Evolutionary conservation across 2,113 vertebrate genomes (phyloP).

Genomic region (Lichenostomus cassidix): DNA sequence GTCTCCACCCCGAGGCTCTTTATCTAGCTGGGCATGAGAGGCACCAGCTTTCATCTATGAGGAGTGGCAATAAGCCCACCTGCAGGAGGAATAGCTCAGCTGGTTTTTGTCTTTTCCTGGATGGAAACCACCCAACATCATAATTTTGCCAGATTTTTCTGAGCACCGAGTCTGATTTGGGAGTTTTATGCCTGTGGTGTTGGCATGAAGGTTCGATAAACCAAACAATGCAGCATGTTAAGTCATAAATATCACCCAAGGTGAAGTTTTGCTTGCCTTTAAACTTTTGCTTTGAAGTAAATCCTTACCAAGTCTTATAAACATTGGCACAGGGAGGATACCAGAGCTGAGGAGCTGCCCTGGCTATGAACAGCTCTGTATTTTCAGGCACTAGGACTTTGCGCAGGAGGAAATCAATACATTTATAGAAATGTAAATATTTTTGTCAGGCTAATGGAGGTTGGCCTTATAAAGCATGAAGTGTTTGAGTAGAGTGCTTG

Average conservation of each 20-base stretch:
- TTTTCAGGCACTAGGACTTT: not conserved
- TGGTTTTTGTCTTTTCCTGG: not conserved
- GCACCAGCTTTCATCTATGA: not conserved
- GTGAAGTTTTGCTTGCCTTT: not conserved
- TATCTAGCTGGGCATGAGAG: not conserved
- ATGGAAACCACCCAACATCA: not conserved
- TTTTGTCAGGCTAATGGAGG: not conserved
- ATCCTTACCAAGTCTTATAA: not conserved
- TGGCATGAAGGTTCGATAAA: not conserved
- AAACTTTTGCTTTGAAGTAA: conserved; percentile 7
- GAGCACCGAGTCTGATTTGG: not conserved
- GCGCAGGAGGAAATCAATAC: not conserved
- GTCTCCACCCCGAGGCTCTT: not conserved
- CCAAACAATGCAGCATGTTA: not conserved
- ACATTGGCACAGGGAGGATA: not conserved
- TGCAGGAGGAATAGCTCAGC: not conserved
- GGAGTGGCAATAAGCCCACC: not conserved
- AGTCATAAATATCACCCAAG: not conserved
- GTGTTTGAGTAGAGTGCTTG: not conserved
- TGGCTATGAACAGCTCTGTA: not conserved
- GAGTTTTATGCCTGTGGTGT: not conserved
- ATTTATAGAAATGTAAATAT: conserved; percentile 22
- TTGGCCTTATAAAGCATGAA: not conserved
- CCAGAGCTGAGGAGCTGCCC: not conserved
- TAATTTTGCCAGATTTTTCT: not conserved